These are phyloP conservation scores for Drosophila ananassae DNA, from an alignment of 1,140 invertebrate genomes.

Conservation along the genomic window DNA sequence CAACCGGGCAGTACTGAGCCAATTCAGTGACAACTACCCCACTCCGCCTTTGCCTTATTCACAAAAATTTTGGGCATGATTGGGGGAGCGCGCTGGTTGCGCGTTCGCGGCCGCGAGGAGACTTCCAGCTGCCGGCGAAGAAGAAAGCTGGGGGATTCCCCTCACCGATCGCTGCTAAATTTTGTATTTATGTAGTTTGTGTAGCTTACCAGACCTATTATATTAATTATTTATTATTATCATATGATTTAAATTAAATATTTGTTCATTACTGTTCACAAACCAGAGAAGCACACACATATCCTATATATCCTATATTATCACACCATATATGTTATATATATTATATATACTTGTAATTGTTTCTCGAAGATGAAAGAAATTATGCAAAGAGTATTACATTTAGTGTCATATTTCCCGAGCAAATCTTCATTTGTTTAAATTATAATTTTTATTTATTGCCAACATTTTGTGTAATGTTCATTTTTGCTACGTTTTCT, in stretches of 20 bases:
- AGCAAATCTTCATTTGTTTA: slow-evolving; percentile 51
- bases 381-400: slow-evolving; percentile 78
- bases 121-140: slow-evolving; percentile 82
- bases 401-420: slow-evolving; percentile 82
- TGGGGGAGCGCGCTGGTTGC: slow-evolving; percentile 77
- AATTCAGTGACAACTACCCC: neutral
- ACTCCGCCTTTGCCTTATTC: slow-evolving; percentile 72
- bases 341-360: slow-evolving; percentile 49
- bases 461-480: slow-evolving; percentile 26
- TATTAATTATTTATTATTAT: slow-evolving; percentile 70
- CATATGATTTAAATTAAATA: slow-evolving; percentile 69
- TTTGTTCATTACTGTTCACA: slow-evolving; percentile 64
- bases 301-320: slow-evolving; percentile 2
- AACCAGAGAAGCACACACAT: slow-evolving; percentile 23
- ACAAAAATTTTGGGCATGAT: slow-evolving; percentile 61
- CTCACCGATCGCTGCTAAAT: slow-evolving; percentile 26
- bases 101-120: slow-evolving; percentile 83
- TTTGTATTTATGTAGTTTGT: slow-evolving; percentile 72
- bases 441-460: slow-evolving; percentile 48
- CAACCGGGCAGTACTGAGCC: slow-evolving; percentile 77
- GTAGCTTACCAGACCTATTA: slow-evolving; percentile 56
- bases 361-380: slow-evolving; percentile 38
- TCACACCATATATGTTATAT: slow-evolving; percentile 19
- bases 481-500: slow-evolving; percentile 18
- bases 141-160: slow-evolving; percentile 64